A percentile compares a stretch with the other conserved stretches of the same genome.
Conservation (phyloP, 2,113 vertebrate species). For the Dendrocopos noguchii region DNA sequence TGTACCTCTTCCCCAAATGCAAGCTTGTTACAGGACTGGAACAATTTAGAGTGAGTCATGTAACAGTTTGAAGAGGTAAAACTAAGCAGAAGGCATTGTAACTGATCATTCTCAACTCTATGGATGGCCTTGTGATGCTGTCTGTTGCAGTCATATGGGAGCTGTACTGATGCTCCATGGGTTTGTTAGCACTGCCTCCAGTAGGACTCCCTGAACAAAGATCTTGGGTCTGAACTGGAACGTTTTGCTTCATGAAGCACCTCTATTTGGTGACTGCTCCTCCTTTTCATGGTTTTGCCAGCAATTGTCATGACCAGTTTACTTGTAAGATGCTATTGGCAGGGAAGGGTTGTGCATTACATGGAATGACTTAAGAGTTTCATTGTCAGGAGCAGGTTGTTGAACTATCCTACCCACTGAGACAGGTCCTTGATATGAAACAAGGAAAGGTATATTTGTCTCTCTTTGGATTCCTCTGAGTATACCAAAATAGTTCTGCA, state of each 20-base stretch:
- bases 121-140: background rate
- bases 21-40: background rate
- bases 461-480: background rate
- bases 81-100: background rate
- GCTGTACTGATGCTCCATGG: rapidly evolving
- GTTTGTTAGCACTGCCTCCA: background rate
- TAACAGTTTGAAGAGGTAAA: background rate
- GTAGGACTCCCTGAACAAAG: background rate
- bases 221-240: background rate
- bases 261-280: background rate
- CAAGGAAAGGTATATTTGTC: background rate
- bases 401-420: background rate
- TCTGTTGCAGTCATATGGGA: background rate
- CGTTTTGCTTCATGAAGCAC: background rate
- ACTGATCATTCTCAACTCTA: background rate
- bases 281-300: background rate
- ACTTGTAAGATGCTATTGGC: background rate
- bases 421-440: background rate
- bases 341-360: background rate
- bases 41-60: background rate
- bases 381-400: background rate
- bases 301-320: background rate
- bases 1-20: background rate
- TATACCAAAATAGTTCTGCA: background rate
- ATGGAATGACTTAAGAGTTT: background rate